phyloP scores from a whole-genome alignment of 2,888 invertebrate genomes.

The Dasypolia templi region DNA sequence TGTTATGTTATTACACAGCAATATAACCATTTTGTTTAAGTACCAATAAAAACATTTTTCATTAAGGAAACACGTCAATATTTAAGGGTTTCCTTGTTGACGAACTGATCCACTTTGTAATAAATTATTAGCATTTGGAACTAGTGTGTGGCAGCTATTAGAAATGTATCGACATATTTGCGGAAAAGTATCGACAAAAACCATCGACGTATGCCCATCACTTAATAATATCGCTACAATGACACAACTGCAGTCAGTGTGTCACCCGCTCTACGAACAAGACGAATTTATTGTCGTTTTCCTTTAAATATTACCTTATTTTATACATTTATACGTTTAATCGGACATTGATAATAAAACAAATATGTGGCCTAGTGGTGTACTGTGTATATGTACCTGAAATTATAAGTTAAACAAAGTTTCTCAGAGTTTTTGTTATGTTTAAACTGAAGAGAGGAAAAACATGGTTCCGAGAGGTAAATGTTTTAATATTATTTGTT shows the following conservation, averaged over 20 bases:
- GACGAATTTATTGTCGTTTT: slow-evolving; percentile 64
- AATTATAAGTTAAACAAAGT: slow-evolving; percentile 27
- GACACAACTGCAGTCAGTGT: slow-evolving; percentile 69
- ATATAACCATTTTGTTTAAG: too few species aligned
- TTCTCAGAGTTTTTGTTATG: slow-evolving; percentile 65
- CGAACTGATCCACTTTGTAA: slow-evolving; percentile 10
- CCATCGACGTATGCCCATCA: slow-evolving; percentile 50
- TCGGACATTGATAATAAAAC: slow-evolving; percentile 24
- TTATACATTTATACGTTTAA: slow-evolving; percentile 38
- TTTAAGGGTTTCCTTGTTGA: slow-evolving; percentile 26
- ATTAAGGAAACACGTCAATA: slow-evolving; percentile 3
- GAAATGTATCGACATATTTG: slow-evolving; percentile 27
- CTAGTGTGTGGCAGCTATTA: neutral
- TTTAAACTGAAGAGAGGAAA: slow-evolving; percentile 81
- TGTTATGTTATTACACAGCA: too few species aligned
- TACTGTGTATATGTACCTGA: too few species aligned
- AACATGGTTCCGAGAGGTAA: slow-evolving; percentile 86
- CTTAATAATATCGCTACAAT: slow-evolving; percentile 66
- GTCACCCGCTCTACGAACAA: slow-evolving; percentile 64
- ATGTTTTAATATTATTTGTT: slow-evolving; percentile 39
- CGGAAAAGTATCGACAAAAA: slow-evolving; percentile 55
- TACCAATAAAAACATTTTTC: slow-evolving; percentile 5
- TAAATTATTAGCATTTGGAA: neutral
- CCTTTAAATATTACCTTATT: slow-evolving; percentile 58
- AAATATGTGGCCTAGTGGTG: slow-evolving; percentile 55